Evolutionary conservation across 2,888 invertebrate species (phyloP).

Genomic region (Pammene aurita): DNA sequence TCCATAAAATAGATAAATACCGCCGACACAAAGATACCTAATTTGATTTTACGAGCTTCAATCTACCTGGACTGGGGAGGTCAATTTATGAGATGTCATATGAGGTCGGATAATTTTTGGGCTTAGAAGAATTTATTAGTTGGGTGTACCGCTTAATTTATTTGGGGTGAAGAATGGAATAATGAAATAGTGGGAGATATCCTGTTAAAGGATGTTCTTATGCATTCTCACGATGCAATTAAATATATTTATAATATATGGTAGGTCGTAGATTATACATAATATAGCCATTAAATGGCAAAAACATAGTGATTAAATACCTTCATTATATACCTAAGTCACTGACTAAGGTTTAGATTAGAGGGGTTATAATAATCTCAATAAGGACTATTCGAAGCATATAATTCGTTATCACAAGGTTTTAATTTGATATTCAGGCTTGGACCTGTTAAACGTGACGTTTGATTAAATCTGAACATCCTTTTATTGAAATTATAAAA

Average conservation of each 20-base stretch:
- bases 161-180: constrained; percentile 18
- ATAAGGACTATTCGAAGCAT: no score
- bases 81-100: constrained; percentile 75
- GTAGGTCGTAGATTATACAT: no score
- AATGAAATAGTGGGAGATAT: constrained; percentile 21
- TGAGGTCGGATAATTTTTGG: constrained; percentile 51
- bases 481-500: no score
- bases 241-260: background rate
- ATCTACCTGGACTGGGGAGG: constrained; percentile 64
- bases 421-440: no score
- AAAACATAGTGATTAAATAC: no score
- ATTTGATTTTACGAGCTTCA: constrained; percentile 66
- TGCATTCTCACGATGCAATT: constrained; percentile 9
- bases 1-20: constrained; percentile 63
- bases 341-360: no score
- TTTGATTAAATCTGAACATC: no score
- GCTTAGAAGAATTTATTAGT: constrained; percentile 69
- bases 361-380: no score
- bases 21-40: constrained; percentile 62
- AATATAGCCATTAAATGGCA: no score
- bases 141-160: constrained; percentile 47
- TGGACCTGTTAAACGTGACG: no score
- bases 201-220: background rate
- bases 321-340: no score
- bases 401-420: no score